Evolutionary conservation across 2,888 invertebrate species (phyloP).

Genomic region (Tenthredo scrophulariae): DNA sequence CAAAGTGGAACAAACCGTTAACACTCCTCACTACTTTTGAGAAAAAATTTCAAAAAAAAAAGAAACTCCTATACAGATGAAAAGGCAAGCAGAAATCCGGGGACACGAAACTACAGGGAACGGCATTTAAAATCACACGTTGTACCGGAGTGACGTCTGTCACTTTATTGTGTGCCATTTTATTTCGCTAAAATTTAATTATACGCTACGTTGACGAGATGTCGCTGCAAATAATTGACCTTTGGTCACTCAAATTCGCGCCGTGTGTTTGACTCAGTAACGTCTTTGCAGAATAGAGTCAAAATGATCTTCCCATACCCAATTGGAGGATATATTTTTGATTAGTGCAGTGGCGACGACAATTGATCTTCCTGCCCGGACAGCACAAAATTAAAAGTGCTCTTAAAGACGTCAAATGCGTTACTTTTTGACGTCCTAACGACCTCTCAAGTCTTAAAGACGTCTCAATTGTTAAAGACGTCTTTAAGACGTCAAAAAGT

Average conservation of each 20-base stretch:
- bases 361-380: too few species aligned
- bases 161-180: neutral
- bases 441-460: too few species aligned
- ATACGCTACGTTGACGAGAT: constrained; percentile 10
- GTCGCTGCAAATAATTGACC: neutral
- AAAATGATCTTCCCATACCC: neutral
- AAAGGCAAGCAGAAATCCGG: neutral
- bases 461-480: too few species aligned
- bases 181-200: neutral
- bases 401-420: too few species aligned
- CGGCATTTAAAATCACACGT: constrained; percentile 23
- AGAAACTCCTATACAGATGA: neutral
- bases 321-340: neutral
- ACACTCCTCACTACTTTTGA: constrained; percentile 26
- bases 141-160: constrained; percentile 5
- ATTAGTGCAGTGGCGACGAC: neutral
- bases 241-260: neutral
- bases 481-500: too few species aligned
- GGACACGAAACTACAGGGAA: neutral
- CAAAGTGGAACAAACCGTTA: constrained; percentile 12
- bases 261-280: neutral
- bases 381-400: too few species aligned
- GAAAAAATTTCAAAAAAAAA: neutral
- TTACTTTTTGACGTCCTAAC: too few species aligned
- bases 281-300: neutral